phyloP scores from a whole-genome alignment of 2,113 vertebrate genomes.

The Sapajus apella region DNA sequence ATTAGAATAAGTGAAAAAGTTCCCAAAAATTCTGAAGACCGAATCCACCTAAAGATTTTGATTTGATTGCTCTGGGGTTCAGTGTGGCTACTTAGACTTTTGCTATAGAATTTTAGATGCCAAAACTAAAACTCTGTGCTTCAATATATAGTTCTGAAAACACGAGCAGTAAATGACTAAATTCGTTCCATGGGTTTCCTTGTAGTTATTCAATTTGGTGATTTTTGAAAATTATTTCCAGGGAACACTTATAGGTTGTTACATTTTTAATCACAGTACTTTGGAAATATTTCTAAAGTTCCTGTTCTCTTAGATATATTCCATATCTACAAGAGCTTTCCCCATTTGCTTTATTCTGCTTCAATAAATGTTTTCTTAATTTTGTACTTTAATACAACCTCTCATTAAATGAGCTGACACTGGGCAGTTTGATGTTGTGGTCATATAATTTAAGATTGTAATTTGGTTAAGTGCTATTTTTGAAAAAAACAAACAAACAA shows the following conservation, averaged over 20 bases:
- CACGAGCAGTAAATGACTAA: not conserved
- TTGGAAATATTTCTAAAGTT: not conserved
- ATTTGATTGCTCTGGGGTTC: not conserved
- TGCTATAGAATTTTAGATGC: not conserved
- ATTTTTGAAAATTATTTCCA: not conserved
- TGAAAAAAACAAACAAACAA: not conserved
- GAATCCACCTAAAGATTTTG: not conserved
- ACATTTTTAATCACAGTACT: not conserved
- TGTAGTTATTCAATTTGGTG: not conserved
- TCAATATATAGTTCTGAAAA: not conserved
- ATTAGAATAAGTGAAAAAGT: not conserved
- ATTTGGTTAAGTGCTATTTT: not conserved
- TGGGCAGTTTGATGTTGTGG: not conserved
- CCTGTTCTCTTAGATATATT: not conserved
- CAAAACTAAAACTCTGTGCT: not conserved
- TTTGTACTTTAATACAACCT: not conserved
- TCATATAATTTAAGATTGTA: not conserved
- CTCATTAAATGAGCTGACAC: not conserved
- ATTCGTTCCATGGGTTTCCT: not conserved
- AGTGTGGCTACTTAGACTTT: not conserved
- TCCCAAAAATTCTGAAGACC: not conserved
- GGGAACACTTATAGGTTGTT: not conserved
- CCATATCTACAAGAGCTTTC: not conserved
- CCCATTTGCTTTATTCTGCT: not conserved
- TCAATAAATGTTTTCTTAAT: not conserved